phyloP scores from a whole-genome alignment of 2,797 vertebrate genomes.

The Sebastes jordani region DNA sequence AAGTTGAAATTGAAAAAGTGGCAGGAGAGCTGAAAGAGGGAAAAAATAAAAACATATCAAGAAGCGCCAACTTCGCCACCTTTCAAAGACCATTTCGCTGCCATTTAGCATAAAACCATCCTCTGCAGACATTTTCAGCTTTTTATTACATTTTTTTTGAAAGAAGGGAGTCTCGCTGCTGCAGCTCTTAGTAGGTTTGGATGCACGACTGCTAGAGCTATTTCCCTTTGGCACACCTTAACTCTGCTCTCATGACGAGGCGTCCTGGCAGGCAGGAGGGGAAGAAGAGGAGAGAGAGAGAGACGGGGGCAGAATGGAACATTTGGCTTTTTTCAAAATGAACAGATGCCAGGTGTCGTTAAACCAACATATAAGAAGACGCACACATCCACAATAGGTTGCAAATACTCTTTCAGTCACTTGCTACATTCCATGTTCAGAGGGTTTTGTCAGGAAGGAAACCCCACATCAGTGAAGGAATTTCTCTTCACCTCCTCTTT shows the following conservation, averaged over 20 bases:
- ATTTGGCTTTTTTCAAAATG: conserved; percentile 26
- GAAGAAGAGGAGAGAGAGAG: conserved; percentile 43
- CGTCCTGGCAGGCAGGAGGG: conserved; percentile 41
- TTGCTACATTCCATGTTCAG: conserved; percentile 42
- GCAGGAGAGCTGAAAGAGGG: not conserved
- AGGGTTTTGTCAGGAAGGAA: conserved; percentile 47
- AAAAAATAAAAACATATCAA: not conserved
- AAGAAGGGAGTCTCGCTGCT: conserved; percentile 6
- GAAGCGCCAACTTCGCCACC: not conserved
- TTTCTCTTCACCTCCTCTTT: conserved; percentile 34
- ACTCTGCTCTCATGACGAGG: conserved; percentile 58
- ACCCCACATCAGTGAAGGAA: conserved; percentile 27
- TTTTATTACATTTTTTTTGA: not conserved
- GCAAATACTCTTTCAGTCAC: conserved; percentile 2
- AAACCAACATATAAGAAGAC: conserved; percentile 6
- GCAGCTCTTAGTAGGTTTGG: conserved; percentile 47
- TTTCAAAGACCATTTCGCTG: not conserved
- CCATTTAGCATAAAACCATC: not conserved
- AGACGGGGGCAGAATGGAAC: conserved; percentile 41
- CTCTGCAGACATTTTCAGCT: conserved; percentile 7
- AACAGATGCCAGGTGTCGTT: conserved; percentile 34
- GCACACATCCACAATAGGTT: conserved; percentile 20
- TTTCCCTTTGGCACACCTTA: conserved; percentile 68
- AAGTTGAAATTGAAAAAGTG: not conserved
- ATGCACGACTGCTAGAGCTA: conserved; percentile 47